phyloP scores from a whole-genome alignment of 2,888 invertebrate genomes.

The Eremobia ochroleuca region DNA sequence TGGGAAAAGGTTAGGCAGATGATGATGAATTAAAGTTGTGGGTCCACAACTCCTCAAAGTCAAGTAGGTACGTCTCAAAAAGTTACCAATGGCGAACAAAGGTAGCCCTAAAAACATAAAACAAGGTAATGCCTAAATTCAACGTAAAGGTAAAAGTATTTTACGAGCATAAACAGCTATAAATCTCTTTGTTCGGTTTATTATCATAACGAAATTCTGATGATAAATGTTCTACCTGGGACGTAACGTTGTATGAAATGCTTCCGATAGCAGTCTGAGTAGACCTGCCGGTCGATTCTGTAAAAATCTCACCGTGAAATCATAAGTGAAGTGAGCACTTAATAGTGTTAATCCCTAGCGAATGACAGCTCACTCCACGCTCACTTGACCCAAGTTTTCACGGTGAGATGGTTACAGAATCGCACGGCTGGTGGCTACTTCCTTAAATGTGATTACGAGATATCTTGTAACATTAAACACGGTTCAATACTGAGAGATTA shows the following conservation, averaged over 20 bases:
- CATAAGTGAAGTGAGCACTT: too few relatives aligned
- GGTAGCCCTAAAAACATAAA: constrained; percentile 22
- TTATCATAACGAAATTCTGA: constrained; percentile 52
- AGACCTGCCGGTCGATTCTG: too few relatives aligned
- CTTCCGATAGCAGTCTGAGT: constrained; percentile 5
- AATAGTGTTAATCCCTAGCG: too few relatives aligned
- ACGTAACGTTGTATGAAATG: constrained; percentile 16
- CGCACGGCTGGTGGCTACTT: not conserved
- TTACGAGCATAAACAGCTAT: constrained; percentile 55
- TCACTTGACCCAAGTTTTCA: too few relatives aligned
- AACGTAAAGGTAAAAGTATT: constrained; percentile 54
- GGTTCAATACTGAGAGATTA: not conserved
- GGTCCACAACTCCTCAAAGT: not conserved
- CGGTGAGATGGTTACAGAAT: too few relatives aligned
- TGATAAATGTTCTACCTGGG: constrained; percentile 50
- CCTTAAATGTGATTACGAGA: not conserved
- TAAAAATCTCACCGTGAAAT: too few relatives aligned
- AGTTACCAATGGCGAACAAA: constrained; percentile 7
- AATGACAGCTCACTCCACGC: too few relatives aligned
- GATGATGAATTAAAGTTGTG: not conserved
- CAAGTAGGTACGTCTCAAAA: not conserved
- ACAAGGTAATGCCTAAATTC: constrained; percentile 23
- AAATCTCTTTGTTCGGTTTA: constrained; percentile 59
- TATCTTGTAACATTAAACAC: not conserved
- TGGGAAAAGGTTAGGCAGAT: too few relatives aligned